A percentile compares a stretch with the other conserved stretches of the same genome.
Evolutionary conservation across 2,113 vertebrate genomes (phyloP).

Genomic region (Anarrhichthys ocellatus): DNA sequence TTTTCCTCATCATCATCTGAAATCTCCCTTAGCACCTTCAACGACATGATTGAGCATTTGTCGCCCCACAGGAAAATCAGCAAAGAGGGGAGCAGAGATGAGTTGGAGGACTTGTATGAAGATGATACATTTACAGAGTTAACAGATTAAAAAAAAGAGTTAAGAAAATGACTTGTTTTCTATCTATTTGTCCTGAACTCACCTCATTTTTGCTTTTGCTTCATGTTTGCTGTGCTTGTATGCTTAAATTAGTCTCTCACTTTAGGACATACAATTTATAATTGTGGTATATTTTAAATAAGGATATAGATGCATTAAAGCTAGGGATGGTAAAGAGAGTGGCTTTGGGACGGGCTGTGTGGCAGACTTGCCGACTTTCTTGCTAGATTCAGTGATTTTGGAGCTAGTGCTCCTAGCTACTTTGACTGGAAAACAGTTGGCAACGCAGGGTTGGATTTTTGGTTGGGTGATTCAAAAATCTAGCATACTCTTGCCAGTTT

Average conservation of each 20-base stretch:
- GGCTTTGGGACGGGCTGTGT: no score
- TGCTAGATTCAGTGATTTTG: no score
- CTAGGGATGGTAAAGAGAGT: neutral
- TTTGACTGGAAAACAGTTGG: no score
- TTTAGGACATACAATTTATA: neutral
- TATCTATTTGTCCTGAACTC: neutral
- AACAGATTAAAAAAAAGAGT: neutral
- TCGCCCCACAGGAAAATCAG: slow-evolving; percentile 71
- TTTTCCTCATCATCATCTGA: slow-evolving; percentile 7
- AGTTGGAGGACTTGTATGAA: slow-evolving; percentile 83
- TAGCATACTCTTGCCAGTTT: neutral
- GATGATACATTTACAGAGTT: slow-evolving; percentile 73
- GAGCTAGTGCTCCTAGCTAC: no score
- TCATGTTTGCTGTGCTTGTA: neutral
- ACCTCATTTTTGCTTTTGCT: neutral
- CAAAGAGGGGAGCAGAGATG: slow-evolving; percentile 80
- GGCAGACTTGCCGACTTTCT: neutral
- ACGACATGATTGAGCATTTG: slow-evolving; percentile 32
- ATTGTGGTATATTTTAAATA: neutral
- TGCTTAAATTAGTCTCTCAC: neutral
- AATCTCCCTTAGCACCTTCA: slow-evolving; percentile 27
- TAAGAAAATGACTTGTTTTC: slow-evolving; percentile 23
- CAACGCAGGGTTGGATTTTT: no score
- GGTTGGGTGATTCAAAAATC: no score
- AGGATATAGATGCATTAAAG: neutral